Evolutionary conservation across 2,797 vertebrate species (phyloP).

Genomic region (Eulemur coronatus): DNA sequence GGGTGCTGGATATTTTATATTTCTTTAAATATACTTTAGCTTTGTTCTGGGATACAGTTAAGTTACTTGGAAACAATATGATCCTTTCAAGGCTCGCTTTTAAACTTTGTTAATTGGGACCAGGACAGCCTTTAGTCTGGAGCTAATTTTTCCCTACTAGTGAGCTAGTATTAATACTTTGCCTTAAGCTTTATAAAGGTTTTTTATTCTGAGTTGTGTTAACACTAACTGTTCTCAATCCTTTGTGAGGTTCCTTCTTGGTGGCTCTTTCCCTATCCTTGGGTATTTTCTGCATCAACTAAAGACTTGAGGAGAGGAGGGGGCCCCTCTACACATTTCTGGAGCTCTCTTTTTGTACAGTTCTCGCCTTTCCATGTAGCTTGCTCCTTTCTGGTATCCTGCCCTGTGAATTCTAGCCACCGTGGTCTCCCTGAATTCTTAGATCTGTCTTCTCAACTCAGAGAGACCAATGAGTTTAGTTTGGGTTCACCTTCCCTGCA

Average conservation of each 20-base stretch:
- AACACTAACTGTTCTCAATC: neutral
- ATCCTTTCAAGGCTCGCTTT: conserved; percentile 9
- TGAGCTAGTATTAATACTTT: neutral
- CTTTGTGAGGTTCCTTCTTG: neutral
- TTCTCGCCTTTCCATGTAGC: neutral
- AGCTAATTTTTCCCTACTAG: neutral
- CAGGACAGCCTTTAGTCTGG: neutral
- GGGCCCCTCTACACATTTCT: neutral
- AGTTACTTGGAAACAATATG: neutral
- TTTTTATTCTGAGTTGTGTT: neutral
- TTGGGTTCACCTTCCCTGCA: neutral
- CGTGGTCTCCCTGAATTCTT: neutral
- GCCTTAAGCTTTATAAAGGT: neutral
- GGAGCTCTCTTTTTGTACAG: neutral
- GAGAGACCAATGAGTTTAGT: neutral
- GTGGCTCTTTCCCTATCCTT: neutral
- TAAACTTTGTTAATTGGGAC: neutral
- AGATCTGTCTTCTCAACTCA: neutral
- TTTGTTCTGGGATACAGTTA: neutral
- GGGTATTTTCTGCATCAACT: neutral
- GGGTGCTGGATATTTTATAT: neutral
- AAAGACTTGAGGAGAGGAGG: neutral
- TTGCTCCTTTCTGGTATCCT: neutral
- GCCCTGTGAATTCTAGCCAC: neutral
- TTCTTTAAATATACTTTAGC: neutral